phyloP scores from a whole-genome alignment of 2,797 vertebrate genomes.

The Lepilemur septentrionalis region DNA sequence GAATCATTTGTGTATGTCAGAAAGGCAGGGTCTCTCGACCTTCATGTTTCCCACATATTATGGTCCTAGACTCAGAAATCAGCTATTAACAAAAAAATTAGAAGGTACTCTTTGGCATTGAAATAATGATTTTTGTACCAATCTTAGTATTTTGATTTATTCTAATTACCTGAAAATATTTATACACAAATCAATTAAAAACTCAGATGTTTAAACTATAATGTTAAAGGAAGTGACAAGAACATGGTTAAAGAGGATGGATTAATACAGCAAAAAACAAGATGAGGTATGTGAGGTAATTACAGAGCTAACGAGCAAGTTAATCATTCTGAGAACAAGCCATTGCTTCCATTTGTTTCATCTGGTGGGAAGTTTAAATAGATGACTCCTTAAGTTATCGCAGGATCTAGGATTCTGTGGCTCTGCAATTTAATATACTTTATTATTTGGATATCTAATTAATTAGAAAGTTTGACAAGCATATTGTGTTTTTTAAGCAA shows the following conservation, averaged over 20 bases:
- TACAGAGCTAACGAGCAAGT: constrained; percentile 27
- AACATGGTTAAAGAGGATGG: constrained; percentile 7
- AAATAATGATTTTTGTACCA: neutral
- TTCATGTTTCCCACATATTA: neutral
- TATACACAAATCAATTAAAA: neutral
- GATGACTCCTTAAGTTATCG: neutral
- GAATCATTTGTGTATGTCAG: neutral
- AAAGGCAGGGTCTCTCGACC: neutral
- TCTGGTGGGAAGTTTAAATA: neutral
- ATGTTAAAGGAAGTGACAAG: neutral
- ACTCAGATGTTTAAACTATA: neutral
- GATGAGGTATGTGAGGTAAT: constrained; percentile 11
- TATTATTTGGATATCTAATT: neutral
- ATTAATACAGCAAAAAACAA: neutral
- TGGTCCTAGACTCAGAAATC: neutral
- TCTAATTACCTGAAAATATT: neutral
- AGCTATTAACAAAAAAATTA: neutral
- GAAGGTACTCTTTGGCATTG: neutral
- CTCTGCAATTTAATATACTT: constrained; percentile 9
- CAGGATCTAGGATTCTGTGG: neutral
- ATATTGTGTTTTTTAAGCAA: neutral
- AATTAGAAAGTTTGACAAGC: constrained; percentile 22
- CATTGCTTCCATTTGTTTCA: neutral
- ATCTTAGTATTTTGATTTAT: neutral
- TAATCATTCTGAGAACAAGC: constrained; percentile 34